Percentiles rank a stretch among this genome's conserved stretches.
Evolutionary conservation across 30 jellyfish, hydroid and myxozoan species (phyloP).

Genomic region (Nemopilema nomurai): DNA sequence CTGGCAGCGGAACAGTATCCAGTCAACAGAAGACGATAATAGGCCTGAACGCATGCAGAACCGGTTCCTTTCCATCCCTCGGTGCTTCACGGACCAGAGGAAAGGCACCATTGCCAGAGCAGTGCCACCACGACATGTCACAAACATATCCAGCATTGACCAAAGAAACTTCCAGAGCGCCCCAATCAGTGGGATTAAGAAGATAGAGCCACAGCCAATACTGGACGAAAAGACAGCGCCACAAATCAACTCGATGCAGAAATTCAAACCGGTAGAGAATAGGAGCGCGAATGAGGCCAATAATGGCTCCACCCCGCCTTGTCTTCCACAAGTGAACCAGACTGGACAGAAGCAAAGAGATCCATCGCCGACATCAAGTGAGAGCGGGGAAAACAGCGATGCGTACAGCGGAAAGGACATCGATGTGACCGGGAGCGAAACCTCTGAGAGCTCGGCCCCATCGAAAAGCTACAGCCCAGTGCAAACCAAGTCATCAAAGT

Average conservation of each 20-base stretch:
- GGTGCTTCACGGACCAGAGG: background rate
- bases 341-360: constrained; percentile 1
- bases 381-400: constrained; percentile 28
- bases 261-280: background rate
- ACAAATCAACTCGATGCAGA: background rate
- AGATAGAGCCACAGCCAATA: background rate
- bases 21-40: constrained; percentile 6
- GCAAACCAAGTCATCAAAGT: background rate
- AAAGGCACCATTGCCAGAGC: background rate
- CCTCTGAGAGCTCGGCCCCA: constrained; percentile 30
- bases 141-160: background rate
- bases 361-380: constrained; percentile 16
- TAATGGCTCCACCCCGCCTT: background rate
- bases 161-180: background rate
- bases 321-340: background rate
- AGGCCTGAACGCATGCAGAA: background rate
- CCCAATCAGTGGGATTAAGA: background rate
- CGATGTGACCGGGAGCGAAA: constrained; percentile 38
- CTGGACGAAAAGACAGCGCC: background rate
- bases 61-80: background rate
- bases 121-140: background rate
- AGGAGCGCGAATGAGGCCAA: background rate
- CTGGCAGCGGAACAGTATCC: constrained; percentile 41
- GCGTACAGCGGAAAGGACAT: constrained; percentile 21
- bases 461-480: constrained; percentile 39